Percentiles rank a stretch among this genome's conserved stretches.
Evolutionary conservation across 1,140 invertebrate species (phyloP).

Genomic region (Tetramorium parvispinum): DNA sequence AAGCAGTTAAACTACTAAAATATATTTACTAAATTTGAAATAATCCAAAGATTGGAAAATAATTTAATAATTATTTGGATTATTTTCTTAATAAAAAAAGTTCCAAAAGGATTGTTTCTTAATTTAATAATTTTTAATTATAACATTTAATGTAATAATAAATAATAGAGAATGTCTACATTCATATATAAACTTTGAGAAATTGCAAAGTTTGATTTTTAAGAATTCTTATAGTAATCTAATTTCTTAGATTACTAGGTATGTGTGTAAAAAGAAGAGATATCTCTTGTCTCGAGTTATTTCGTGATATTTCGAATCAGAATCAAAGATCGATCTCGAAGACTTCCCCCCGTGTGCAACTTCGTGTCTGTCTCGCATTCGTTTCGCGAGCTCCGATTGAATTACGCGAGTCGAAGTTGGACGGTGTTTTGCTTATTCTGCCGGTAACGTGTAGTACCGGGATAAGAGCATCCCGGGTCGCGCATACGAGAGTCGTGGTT

Average conservation of each 20-base stretch:
- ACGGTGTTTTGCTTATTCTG: neutral
- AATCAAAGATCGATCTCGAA: neutral
- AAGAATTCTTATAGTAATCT: neutral
- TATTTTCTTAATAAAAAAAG: neutral
- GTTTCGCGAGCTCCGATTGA: slow-evolving; percentile 23
- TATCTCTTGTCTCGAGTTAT: neutral
- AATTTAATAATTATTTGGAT: neutral
- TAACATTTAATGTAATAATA: neutral
- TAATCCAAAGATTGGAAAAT: neutral
- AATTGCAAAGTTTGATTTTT: neutral
- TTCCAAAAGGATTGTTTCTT: neutral
- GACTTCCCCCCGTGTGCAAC: neutral
- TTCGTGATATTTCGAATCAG: neutral
- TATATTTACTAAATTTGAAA: neutral
- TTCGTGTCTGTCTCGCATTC: slow-evolving; percentile 17
- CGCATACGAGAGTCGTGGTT: neutral
- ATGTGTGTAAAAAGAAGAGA: too few species aligned
- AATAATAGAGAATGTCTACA: neutral
- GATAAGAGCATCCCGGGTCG: neutral
- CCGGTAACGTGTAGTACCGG: neutral
- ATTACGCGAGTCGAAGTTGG: slow-evolving; percentile 24
- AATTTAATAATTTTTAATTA: neutral
- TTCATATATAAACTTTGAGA: neutral
- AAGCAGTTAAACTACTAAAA: neutral
- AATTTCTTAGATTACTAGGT: neutral